A percentile compares a stretch with the other conserved stretches of the same genome.
Conservation (phyloP, 2,113 vertebrate genomes). For the Zosterops pallidus region DNA sequence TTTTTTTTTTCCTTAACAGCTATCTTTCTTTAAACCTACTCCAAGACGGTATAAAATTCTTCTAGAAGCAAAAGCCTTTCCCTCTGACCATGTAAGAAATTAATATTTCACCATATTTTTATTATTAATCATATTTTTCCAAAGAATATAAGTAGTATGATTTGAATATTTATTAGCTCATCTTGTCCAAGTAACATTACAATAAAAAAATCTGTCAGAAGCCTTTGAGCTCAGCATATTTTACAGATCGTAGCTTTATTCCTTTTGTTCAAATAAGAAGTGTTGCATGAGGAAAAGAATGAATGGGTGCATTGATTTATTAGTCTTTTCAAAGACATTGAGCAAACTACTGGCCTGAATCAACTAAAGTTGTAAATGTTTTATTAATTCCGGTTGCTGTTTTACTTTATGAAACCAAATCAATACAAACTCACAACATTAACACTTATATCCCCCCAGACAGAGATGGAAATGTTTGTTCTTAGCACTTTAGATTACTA, state of each 20-base stretch:
- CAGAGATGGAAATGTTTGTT: conserved; percentile 60
- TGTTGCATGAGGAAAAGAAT: conserved; percentile 59
- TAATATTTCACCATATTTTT: conserved; percentile 69
- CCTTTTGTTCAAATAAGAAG: conserved; percentile 71
- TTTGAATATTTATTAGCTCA: conserved; percentile 71
- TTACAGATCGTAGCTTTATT: conserved; percentile 69
- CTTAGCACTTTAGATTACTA: conserved; percentile 31
- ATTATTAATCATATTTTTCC: conserved; percentile 61
- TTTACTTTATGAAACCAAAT: conserved; percentile 74
- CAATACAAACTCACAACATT: conserved; percentile 63
- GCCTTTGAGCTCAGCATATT: conserved; percentile 66
- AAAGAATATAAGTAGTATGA: conserved; percentile 39
- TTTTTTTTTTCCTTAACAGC: conserved; percentile 72
- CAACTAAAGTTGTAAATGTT: conserved; percentile 73
- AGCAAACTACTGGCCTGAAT: conserved; percentile 68
- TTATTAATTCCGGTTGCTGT: conserved; percentile 76
- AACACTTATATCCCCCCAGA: conserved; percentile 57
- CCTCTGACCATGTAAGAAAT: conserved; percentile 92
- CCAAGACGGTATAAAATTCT: conserved; percentile 87
- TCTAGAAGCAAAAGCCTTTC: conserved; percentile 91
- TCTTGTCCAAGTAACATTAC: conserved; percentile 54
- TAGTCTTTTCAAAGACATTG: conserved; percentile 70
- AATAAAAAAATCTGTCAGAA: conserved; percentile 70
- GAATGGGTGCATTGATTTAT: conserved; percentile 73
- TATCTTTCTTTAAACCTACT: conserved; percentile 95